phyloP scores from a whole-genome alignment of 2,113 vertebrate genomes.

The Leptocoma aspasia region DNA sequence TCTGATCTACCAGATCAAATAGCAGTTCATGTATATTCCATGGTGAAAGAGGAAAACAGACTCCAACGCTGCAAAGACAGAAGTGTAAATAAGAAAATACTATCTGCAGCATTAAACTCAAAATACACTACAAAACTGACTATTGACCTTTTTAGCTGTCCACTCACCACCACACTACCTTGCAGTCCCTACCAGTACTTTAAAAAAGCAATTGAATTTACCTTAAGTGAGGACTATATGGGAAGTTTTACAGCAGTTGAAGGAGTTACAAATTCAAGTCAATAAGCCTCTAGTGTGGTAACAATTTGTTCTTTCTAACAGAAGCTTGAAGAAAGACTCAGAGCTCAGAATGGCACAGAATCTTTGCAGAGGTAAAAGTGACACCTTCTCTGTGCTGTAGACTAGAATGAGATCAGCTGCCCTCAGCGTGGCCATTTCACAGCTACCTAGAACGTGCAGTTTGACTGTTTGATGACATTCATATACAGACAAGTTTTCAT shows the following conservation, averaged over 20 bases:
- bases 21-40: constrained; percentile 39
- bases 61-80: neutral
- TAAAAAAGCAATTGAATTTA: neutral
- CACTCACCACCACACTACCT: neutral
- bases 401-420: neutral
- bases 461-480: neutral
- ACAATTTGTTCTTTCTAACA: neutral
- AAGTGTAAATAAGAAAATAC: neutral
- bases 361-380: neutral
- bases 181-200: neutral
- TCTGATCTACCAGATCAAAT: constrained; percentile 63
- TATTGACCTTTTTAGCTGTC: neutral
- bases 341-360: neutral
- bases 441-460: neutral
- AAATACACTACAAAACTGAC: neutral
- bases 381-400: neutral
- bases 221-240: neutral
- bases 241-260: neutral
- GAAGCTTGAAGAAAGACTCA: neutral
- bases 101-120: neutral
- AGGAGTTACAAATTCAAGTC: neutral
- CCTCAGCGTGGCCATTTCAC: neutral
- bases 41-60: constrained; percentile 12
- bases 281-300: neutral
- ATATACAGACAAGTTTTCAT: neutral